phyloP scores from a whole-genome alignment of 2,113 vertebrate species.

The Plecotus auritus region DNA sequence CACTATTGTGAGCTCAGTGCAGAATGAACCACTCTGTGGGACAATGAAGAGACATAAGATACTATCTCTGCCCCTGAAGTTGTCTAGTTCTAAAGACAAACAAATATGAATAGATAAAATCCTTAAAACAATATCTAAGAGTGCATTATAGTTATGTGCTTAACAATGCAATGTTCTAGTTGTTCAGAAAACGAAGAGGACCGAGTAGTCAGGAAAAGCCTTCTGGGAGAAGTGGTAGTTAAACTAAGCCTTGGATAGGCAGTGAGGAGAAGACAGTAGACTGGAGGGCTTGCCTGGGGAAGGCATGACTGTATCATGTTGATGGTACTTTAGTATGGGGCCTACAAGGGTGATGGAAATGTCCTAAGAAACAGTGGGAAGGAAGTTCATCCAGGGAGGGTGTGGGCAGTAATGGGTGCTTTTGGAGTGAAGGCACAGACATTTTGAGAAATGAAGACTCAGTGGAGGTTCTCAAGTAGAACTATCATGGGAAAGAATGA shows the following conservation, averaged over 20 bases:
- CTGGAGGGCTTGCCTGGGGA: background rate
- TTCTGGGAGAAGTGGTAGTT: background rate
- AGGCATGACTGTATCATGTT: too few species aligned
- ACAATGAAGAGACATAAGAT: background rate
- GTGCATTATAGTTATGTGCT: background rate
- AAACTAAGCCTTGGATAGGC: background rate
- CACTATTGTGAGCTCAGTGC: background rate
- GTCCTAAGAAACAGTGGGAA: background rate
- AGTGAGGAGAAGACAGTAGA: background rate
- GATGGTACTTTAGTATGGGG: background rate
- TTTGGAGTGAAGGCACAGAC: background rate
- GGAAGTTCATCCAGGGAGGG: background rate
- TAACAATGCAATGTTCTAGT: background rate
- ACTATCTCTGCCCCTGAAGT: background rate
- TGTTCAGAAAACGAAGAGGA: background rate
- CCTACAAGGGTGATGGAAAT: background rate
- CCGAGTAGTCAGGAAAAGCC: background rate
- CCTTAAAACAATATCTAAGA: background rate
- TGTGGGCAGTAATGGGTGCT: background rate
- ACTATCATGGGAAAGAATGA: background rate
- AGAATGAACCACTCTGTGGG: background rate
- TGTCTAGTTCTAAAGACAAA: constrained; percentile 26
- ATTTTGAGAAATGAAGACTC: background rate
- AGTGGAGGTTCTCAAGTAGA: background rate
- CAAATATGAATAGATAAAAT: background rate